A percentile compares a stretch with the other conserved stretches of the same genome.
phyloP scores from a whole-genome alignment of 2,888 invertebrate species.

The Zhuqinia jingwanae region DNA sequence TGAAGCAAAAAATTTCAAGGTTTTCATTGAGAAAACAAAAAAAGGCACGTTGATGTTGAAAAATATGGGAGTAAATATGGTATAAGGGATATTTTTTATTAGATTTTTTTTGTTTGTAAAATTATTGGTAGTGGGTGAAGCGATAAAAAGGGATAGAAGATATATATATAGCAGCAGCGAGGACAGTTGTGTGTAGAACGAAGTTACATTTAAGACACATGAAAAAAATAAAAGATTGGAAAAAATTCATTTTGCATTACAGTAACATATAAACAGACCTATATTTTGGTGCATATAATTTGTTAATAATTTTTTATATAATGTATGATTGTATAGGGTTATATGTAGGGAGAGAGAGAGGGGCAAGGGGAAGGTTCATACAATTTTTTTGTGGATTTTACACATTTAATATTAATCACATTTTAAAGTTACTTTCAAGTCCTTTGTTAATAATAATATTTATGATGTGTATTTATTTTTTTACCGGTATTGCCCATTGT shows the following conservation, averaged over 20 bases:
- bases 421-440: no score
- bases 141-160: slow-evolving; percentile 47
- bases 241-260: slow-evolving; percentile 13
- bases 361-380: background rate
- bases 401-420: no score
- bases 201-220: slow-evolving; percentile 48
- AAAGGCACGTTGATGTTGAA: background rate
- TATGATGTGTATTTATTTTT: background rate
- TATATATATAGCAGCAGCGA: slow-evolving; percentile 42
- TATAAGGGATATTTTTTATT: background rate
- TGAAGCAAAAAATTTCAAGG: slow-evolving; percentile 16
- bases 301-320: background rate
- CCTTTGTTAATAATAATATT: no score
- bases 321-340: no score
- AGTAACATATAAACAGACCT: background rate
- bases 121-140: slow-evolving; percentile 29
- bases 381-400: no score
- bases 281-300: background rate
- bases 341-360: no score
- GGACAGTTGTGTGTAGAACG: slow-evolving; percentile 49
- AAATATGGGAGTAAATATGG: background rate
- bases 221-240: slow-evolving; percentile 46
- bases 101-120: no score
- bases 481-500: no score
- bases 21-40: background rate